phyloP scores from a whole-genome alignment of 2,113 vertebrate genomes.

The Ramphastos sulfuratus region DNA sequence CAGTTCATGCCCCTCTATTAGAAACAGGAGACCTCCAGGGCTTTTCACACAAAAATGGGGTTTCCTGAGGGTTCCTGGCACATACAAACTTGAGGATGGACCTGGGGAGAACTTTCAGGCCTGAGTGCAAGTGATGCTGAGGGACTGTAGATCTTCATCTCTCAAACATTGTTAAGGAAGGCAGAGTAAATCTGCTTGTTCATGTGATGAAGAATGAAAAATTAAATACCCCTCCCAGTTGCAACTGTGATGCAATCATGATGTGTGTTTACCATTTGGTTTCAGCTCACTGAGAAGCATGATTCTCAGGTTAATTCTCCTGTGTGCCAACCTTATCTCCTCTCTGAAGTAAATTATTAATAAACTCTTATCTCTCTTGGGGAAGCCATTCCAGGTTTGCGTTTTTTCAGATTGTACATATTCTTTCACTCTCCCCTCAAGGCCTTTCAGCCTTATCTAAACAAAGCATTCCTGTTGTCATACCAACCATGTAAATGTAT shows the following conservation, averaged over 20 bases:
- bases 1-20: not conserved
- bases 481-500: constrained; percentile 51
- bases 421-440: constrained; percentile 32
- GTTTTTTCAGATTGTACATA: not conserved
- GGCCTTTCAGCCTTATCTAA: constrained; percentile 58
- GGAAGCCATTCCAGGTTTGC: constrained; percentile 12
- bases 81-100: fast-evolving
- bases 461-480: constrained; percentile 64
- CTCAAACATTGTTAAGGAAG: not conserved
- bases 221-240: constrained; percentile 8
- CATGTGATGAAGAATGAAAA: not conserved
- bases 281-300: not conserved
- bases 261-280: not conserved
- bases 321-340: constrained; percentile 9
- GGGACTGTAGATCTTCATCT: not conserved
- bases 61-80: not conserved
- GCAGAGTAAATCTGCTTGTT: not conserved
- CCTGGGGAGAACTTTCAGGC: not conserved
- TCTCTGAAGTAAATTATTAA: constrained; percentile 35
- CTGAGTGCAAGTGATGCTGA: not conserved
- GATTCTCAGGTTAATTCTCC: constrained; percentile 24
- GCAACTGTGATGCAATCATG: not conserved
- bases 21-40: not conserved
- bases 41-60: not conserved
- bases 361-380: constrained; percentile 5